Evolutionary conservation across 2,888 invertebrate species (phyloP).

Genomic region (Cantharis rufa): DNA sequence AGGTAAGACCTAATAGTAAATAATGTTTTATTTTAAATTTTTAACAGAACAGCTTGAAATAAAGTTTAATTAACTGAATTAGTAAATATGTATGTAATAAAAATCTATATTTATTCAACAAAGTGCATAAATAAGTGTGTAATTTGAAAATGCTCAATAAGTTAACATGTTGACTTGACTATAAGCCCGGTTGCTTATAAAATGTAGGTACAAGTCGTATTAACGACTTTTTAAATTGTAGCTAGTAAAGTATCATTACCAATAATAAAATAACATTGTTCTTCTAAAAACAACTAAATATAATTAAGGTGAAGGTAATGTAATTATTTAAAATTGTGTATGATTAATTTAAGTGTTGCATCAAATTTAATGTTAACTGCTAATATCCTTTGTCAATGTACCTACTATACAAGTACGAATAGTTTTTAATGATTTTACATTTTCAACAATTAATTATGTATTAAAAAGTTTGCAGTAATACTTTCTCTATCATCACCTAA

Average conservation of each 20-base stretch:
- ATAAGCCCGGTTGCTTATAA: background rate
- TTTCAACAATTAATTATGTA: background rate
- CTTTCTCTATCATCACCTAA: background rate
- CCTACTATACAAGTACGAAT: slow-evolving; percentile 1
- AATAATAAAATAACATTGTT: slow-evolving; percentile 7
- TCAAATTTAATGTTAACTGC: slow-evolving; percentile 43
- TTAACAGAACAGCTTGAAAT: too few species aligned
- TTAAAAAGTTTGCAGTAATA: background rate
- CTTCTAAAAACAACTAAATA: slow-evolving; percentile 24
- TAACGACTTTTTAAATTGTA: background rate
- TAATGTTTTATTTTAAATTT: too few species aligned
- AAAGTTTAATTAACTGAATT: background rate
- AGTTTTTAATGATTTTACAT: background rate
- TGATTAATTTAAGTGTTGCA: slow-evolving; percentile 47
- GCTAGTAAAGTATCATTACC: background rate
- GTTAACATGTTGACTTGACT: too few species aligned
- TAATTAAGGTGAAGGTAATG: slow-evolving; percentile 48
- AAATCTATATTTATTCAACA: background rate
- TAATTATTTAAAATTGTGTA: slow-evolving; percentile 46
- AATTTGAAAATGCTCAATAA: too few species aligned
- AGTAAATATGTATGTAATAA: background rate
- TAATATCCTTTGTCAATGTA: slow-evolving; percentile 36
- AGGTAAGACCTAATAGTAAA: too few species aligned
- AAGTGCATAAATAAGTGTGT: too few species aligned
- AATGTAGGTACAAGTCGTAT: background rate